Percentiles rank a stretch among this genome's conserved stretches.
phyloP scores from a whole-genome alignment of 2,888 invertebrate species.

The Junonia oenone region DNA sequence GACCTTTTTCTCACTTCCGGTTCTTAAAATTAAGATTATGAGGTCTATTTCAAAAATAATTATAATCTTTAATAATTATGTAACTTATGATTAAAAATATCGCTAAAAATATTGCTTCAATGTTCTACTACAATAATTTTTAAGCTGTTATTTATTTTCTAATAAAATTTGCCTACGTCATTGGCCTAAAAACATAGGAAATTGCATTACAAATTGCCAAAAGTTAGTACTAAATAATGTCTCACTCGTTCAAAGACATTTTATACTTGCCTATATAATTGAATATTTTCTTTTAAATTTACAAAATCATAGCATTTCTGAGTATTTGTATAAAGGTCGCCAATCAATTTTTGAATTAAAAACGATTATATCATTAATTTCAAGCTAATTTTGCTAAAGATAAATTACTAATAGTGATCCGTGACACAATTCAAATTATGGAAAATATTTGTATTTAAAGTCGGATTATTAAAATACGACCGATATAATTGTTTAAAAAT shows the following conservation, averaged over 20 bases:
- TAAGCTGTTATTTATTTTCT: conserved; percentile 5
- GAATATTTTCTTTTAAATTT: not conserved
- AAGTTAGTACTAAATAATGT: not conserved
- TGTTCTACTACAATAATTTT: not conserved
- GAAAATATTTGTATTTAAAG: not conserved
- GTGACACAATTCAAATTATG: not conserved
- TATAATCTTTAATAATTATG: too few relatives aligned
- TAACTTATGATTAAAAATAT: conserved; percentile 10
- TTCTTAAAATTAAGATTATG: not conserved
- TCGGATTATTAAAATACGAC: conserved; percentile 3
- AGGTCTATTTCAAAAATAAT: not conserved
- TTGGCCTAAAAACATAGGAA: conserved; percentile 5
- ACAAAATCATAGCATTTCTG: not conserved
- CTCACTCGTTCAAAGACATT: not conserved
- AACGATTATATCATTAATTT: not conserved
- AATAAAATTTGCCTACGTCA: conserved; percentile 18
- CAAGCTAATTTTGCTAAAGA: not conserved
- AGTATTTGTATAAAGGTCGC: not conserved
- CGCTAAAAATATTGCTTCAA: not conserved
- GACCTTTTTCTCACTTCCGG: not conserved
- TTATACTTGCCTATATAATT: not conserved
- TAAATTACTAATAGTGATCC: not conserved
- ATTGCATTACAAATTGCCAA: not conserved
- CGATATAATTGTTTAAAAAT: conserved; percentile 22
- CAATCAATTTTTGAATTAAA: not conserved